phyloP scores from a whole-genome alignment of 2,888 invertebrate genomes.

The Drosophila sordidapex region DNA sequence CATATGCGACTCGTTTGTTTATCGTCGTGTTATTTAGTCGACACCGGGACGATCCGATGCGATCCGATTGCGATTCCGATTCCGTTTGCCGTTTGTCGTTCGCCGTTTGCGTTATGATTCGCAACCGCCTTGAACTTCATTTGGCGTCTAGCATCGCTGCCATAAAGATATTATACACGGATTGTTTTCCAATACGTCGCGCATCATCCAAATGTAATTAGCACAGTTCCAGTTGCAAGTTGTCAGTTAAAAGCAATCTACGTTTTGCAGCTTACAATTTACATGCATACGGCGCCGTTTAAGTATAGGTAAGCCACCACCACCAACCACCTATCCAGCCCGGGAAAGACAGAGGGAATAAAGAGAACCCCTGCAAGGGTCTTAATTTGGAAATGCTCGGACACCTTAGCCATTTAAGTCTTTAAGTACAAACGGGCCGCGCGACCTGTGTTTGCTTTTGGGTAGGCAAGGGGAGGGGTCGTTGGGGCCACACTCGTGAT shows the following conservation, averaged over 20 bases:
- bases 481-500: conserved; percentile 42
- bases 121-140: conserved; percentile 74
- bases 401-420: neutral
- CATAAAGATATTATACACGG: conserved; percentile 63
- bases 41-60: conserved; percentile 49
- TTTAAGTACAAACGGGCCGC: conserved; percentile 32
- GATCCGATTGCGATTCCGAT: conserved; percentile 30
- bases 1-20: conserved; percentile 40
- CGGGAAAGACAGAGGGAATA: neutral
- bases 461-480: neutral
- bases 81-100: conserved; percentile 17
- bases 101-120: conserved; percentile 31
- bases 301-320: conserved; percentile 64
- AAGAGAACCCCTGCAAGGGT: neutral
- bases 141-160: conserved; percentile 66
- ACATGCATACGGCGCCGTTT: conserved; percentile 70
- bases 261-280: neutral
- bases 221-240: neutral
- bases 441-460: neutral
- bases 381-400: neutral
- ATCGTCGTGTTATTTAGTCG: conserved; percentile 34
- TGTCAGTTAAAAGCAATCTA: neutral
- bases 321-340: neutral
- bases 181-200: conserved; percentile 17
- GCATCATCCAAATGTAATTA: conserved; percentile 18